Evolutionary conservation across 2,113 vertebrate genomes (phyloP).

Genomic region (Onychorhynchus coronatus): DNA sequence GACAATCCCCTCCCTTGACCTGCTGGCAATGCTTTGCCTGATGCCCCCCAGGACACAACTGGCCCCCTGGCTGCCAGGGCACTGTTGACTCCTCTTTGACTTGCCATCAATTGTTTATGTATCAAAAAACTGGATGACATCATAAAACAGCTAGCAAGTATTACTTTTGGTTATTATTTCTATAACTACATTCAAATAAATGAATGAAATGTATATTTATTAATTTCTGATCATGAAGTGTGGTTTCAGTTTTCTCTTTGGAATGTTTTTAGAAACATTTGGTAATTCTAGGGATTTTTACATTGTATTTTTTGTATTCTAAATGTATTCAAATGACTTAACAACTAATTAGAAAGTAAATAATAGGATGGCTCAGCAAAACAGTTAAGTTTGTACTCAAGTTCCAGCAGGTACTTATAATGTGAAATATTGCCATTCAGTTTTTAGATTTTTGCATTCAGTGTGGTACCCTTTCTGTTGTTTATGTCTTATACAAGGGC

Average conservation of each 20-base stretch:
- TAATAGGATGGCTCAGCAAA: not conserved
- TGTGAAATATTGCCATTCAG: not conserved
- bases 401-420: not conserved
- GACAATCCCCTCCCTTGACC: not conserved
- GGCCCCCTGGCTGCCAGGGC: not conserved
- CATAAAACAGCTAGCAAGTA: not conserved
- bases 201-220: not conserved
- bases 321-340: not conserved
- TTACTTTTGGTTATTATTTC: not conserved
- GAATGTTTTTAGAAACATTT: not conserved
- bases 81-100: not conserved
- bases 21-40: not conserved
- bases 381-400: not conserved
- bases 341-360: not conserved
- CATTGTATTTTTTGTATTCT: not conserved
- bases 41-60: not conserved
- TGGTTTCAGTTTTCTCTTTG: not conserved
- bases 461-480: not conserved
- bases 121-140: not conserved
- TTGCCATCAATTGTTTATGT: not conserved
- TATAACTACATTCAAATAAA: not conserved
- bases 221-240: not conserved
- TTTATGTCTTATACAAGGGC: not conserved
- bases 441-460: not conserved
- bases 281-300: not conserved